phyloP scores from a whole-genome alignment of 2,888 invertebrate species.

The Coecobrya sp. region DNA sequence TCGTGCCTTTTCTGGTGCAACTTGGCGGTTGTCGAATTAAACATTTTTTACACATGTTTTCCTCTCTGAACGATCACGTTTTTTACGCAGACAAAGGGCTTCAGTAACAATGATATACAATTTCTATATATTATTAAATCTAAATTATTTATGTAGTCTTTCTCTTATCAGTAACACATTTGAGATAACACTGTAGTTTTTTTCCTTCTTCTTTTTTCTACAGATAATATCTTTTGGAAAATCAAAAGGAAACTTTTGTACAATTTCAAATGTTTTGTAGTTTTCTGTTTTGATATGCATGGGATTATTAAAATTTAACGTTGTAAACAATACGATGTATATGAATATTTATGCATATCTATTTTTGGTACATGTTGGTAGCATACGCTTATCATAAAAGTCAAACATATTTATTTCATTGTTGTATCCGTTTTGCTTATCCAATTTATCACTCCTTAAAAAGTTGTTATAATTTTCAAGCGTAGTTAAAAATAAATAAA shows the following conservation, averaged over 20 bases:
- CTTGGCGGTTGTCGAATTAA: conserved; percentile 43
- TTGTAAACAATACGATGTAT: not conserved
- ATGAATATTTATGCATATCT: not conserved
- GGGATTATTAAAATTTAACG: not conserved
- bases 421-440: conserved; percentile 11
- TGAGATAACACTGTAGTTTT: conserved; percentile 54
- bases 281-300: not conserved
- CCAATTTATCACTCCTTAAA: not conserved
- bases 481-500: not conserved
- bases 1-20: conserved; percentile 51
- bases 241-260: conserved; percentile 57
- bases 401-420: not conserved
- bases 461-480: not conserved
- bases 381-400: not conserved
- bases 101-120: not conserved
- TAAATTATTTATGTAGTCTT: not conserved
- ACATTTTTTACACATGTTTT: conserved; percentile 44
- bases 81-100: conserved; percentile 1
- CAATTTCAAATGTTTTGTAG: not conserved
- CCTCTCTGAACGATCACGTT: conserved; percentile 56
- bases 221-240: not conserved
- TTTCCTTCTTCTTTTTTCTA: conserved; percentile 36
- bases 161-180: not conserved
- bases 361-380: not conserved
- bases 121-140: not conserved